Conservation (phyloP, 2,888 invertebrate species). For the Rotaria socialis region DNA sequence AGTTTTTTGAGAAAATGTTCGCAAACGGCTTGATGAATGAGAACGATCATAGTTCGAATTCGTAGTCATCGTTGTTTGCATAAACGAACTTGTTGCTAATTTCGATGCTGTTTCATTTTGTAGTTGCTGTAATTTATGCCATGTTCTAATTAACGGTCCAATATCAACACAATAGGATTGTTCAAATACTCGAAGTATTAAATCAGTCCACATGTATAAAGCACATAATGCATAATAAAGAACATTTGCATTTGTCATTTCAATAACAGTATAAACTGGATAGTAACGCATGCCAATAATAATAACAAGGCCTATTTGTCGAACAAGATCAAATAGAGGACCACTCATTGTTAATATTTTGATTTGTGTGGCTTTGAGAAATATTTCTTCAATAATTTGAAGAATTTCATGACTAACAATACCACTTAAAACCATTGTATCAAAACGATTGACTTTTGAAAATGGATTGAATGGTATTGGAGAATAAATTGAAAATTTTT, state of each 20-base stretch:
- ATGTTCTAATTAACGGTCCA: conserved; percentile 10
- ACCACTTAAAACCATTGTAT: background rate
- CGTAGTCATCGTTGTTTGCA: background rate
- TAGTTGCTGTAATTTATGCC: background rate
- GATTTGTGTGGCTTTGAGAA: conserved; percentile 27
- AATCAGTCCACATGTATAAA: conserved; percentile 29
- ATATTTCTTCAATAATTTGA: conserved; percentile 31
- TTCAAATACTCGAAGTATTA: background rate
- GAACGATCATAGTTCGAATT: background rate
- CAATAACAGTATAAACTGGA: conserved; percentile 33
- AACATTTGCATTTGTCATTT: background rate
- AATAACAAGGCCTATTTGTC: conserved; percentile 43
- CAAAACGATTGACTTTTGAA: conserved; percentile 13
- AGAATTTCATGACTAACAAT: conserved; percentile 30
- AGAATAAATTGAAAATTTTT: background rate
- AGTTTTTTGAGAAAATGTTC: background rate
- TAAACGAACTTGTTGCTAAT: background rate
- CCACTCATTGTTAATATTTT: conserved; percentile 29
- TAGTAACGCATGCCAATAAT: conserved; percentile 46
- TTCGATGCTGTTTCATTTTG: background rate
- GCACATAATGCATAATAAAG: background rate
- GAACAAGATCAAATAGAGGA: conserved; percentile 38
- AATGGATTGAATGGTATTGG: conserved; percentile 37
- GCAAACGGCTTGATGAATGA: background rate
- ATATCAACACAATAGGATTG: conserved; percentile 11